Evolutionary conservation across 2,888 invertebrate species (phyloP), one percentile per base, ranked within the genome.

Genomic region (Fragum whitleyi): DNA sequence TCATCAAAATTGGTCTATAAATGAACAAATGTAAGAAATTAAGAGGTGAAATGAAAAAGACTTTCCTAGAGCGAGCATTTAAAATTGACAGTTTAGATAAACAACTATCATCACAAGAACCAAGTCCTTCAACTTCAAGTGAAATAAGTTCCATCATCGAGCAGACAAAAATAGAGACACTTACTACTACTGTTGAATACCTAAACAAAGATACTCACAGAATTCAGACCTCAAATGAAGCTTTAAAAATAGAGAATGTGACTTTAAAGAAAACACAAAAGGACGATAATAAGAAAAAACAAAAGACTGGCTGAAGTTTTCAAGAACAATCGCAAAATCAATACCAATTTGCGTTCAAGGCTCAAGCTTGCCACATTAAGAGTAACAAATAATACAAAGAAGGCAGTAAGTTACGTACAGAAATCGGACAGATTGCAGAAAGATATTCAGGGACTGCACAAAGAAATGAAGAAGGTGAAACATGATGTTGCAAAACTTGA

Each of bases 331-430:
- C 53, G 57, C 16, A n/a, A 5, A 16, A 53, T 28, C 11, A 53
- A 28, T 53, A 51, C 16, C 51, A 53, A 11, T 51, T 21, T 68
- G 6, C 16, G 51, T 47, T 42, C 42, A 9, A 26, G 47, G 23
- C 26, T 47, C 19, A 29, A 39, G 21, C 26, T 23, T 59, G 16
- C 26, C 5, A 26, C 59, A 26, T 59, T 59, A 23, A 59, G 26
- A 16, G 59, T n/a, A 23, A 62, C 29, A 23, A 32, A 29, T 62
- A 32, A 62, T 28, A 67, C 62, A 32, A 36, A 62, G 21, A 19
- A 62, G 39, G 11, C 62, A 11, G 19, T 32, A 29, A 57, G 28
- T 28, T 28, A 19, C 19, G 14, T 14, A 3, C 14, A n/a, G 14
- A 47, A 47, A 47, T 5, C 47, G 5, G 14, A 3, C 16, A 47